phyloP scores from a whole-genome alignment of 2,888 invertebrate species.

The Dolichopus griseipennis region DNA sequence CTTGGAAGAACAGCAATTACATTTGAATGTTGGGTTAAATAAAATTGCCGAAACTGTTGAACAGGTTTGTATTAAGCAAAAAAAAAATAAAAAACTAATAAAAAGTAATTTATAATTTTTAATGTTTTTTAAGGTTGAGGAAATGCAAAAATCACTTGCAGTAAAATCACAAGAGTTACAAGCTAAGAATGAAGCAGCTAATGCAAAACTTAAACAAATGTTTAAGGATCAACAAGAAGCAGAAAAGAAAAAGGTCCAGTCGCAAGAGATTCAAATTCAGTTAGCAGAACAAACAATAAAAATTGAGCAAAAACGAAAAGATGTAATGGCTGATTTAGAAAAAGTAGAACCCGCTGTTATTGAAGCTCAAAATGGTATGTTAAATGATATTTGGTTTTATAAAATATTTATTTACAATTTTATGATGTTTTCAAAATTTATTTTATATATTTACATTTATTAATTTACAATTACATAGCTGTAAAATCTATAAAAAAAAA shows the following conservation, averaged over 20 bases:
- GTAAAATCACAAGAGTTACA: constrained; percentile 91
- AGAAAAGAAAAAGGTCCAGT: constrained; percentile 96
- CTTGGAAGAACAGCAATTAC: constrained; percentile 96
- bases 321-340: constrained; percentile 92
- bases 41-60: constrained; percentile 99
- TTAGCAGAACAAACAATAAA: constrained; percentile 83
- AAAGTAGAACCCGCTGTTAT: constrained; percentile 98
- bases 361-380: constrained; percentile 89
- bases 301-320: constrained; percentile 86
- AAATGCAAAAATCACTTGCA: constrained; percentile 97
- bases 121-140: constrained; percentile 59
- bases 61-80: constrained; percentile 46
- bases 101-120: background rate
- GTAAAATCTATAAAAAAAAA: constrained; percentile 95
- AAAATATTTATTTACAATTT: background rate
- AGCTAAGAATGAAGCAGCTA: constrained; percentile 97
- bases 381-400: background rate
- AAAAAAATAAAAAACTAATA: no score
- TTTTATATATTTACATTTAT: background rate
- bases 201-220: constrained; percentile 98
- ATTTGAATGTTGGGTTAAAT: constrained; percentile 94
- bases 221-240: constrained; percentile 99
- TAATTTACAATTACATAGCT: constrained; percentile 47
- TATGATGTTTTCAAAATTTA: background rate
- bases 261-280: constrained; percentile 86